Conservation (phyloP, 2,888 invertebrate genomes). For the Actias luna region DNA sequence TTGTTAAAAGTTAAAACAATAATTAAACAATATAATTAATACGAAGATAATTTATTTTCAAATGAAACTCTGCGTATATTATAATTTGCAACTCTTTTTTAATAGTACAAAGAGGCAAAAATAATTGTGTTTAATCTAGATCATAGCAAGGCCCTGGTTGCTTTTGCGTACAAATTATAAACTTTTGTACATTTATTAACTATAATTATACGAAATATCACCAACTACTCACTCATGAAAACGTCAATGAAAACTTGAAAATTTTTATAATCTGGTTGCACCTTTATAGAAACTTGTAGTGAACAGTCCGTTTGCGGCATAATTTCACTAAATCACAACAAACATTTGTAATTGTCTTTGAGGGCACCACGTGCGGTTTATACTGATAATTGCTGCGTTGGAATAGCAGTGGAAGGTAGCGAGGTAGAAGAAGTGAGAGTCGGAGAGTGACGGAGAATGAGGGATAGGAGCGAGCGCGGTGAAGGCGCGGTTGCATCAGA, state of each 20-base stretch:
- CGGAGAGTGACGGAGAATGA: conserved; percentile 31
- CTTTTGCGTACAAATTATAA: background rate
- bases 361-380: conserved; percentile 30
- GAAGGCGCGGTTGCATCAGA: conserved; percentile 38
- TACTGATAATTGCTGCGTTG: conserved; percentile 23
- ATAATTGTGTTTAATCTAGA: background rate
- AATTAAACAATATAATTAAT: no score
- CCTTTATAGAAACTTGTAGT: conserved; percentile 72
- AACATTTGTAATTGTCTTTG: conserved; percentile 48
- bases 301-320: conserved; percentile 77
- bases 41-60: no score
- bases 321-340: conserved; percentile 64
- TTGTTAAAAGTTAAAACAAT: no score
- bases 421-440: conserved; percentile 13
- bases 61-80: background rate
- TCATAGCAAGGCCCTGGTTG: background rate
- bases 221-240: conserved; percentile 75
- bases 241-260: conserved; percentile 77
- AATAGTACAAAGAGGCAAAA: background rate
- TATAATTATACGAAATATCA: conserved; percentile 15
- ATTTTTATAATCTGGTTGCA: conserved; percentile 69
- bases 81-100: background rate
- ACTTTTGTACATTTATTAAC: background rate
- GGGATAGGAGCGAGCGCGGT: conserved; percentile 32
- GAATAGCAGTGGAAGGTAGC: conserved; percentile 23